These are phyloP conservation scores for Leucopsar rothschildi DNA, from an alignment of 2,113 vertebrate species.

Conservation along the genomic window DNA sequence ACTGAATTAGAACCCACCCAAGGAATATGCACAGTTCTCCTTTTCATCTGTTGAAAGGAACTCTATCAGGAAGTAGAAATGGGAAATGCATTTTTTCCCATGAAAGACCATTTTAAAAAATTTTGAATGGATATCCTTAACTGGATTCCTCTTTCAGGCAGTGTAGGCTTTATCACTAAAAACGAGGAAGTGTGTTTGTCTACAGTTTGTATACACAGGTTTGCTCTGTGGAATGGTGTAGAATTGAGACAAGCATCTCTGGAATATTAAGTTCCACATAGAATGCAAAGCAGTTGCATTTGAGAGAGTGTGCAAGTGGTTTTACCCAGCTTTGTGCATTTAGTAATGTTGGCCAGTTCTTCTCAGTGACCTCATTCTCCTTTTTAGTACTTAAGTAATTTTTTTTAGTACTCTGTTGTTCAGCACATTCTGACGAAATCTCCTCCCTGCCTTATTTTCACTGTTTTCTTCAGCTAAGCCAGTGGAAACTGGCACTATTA, in stretches of 20 bases:
- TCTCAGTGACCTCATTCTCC: not conserved
- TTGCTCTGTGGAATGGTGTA: not conserved
- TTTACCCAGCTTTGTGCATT: not conserved
- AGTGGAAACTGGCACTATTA: not conserved
- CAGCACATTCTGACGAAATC: not conserved
- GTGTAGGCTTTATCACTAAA: not conserved
- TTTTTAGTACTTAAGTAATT: too few relatives aligned
- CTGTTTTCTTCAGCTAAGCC: not conserved
- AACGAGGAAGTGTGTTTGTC: not conserved
- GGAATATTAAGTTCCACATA: rapidly evolving
- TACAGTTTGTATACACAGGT: too few relatives aligned
- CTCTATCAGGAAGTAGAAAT: not conserved
- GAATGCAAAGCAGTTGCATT: not conserved
- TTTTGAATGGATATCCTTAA: not conserved
- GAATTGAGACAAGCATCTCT: not conserved
- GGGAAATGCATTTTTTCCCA: not conserved
- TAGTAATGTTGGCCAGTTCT: not conserved
- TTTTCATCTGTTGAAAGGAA: not conserved
- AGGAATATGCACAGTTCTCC: not conserved
- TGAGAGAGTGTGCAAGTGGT: not conserved
- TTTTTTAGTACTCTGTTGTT: rapidly evolving
- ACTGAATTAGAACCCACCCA: not conserved
- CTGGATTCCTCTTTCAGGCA: not conserved
- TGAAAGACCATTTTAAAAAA: not conserved
- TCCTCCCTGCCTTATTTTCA: not conserved